phyloP scores from a whole-genome alignment of 2,113 vertebrate genomes.

The Campylorhamphus procurvoides region DNA sequence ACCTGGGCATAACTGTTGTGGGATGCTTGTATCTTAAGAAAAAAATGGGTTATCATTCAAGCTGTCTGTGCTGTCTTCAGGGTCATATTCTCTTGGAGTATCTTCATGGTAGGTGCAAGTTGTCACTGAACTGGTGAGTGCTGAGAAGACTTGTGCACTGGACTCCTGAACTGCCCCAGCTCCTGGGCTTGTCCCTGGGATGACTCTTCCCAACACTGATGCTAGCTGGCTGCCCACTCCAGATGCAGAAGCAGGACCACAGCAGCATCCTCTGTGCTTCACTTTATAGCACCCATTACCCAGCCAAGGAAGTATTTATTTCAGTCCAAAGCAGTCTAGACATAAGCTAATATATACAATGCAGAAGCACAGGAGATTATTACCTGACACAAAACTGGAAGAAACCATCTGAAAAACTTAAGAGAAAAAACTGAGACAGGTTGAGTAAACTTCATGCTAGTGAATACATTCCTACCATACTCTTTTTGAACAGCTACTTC shows the following conservation, averaged over 20 bases:
- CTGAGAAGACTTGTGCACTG: fast-evolving
- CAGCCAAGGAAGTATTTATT: background rate
- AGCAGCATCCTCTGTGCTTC: background rate
- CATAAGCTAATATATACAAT: background rate
- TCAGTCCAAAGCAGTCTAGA: background rate
- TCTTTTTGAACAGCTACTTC: background rate
- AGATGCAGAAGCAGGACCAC: background rate
- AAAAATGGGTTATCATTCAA: background rate
- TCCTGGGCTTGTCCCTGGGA: background rate
- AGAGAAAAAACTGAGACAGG: background rate
- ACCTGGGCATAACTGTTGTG: background rate
- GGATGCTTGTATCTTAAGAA: background rate
- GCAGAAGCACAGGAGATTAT: background rate
- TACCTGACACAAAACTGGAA: background rate
- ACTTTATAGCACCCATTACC: background rate
- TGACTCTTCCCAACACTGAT: background rate
- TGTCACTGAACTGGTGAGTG: background rate
- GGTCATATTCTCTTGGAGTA: background rate
- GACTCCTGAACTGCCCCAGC: background rate
- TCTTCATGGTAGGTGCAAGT: background rate
- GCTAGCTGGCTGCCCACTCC: background rate
- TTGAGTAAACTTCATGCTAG: background rate
- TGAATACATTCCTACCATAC: background rate
- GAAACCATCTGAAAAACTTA: background rate
- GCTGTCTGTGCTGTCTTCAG: background rate